Percentiles rank a stretch among this genome's conserved stretches.
Evolutionary conservation across 2,113 vertebrate species (phyloP).

Genomic region (Oryzias curvinotus): DNA sequence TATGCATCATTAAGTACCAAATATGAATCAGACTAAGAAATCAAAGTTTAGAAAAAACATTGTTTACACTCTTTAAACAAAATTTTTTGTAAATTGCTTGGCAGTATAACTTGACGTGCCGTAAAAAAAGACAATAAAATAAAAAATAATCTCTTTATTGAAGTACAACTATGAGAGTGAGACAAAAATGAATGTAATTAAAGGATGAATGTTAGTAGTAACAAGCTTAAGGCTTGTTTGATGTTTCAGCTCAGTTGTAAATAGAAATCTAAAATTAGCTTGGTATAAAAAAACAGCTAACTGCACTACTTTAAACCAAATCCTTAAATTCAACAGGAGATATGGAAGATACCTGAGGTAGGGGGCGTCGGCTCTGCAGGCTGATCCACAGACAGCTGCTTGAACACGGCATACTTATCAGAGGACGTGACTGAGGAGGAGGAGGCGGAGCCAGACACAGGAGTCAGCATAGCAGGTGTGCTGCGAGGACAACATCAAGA

Average conservation of each 20-base stretch:
- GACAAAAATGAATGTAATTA: too few relatives aligned
- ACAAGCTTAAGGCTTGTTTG: too few relatives aligned
- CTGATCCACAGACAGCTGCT: slow-evolving; percentile 88
- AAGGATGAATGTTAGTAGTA: too few relatives aligned
- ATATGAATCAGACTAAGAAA: too few relatives aligned
- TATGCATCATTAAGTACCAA: too few relatives aligned
- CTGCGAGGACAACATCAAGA: slow-evolving; percentile 66
- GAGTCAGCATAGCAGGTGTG: slow-evolving; percentile 86
- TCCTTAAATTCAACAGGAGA: not conserved
- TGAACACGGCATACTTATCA: slow-evolving; percentile 96
- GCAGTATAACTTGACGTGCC: not conserved
- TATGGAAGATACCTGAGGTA: slow-evolving; percentile 82
- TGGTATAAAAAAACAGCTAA: too few relatives aligned
- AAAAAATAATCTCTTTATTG: not conserved
- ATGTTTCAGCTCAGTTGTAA: too few relatives aligned
- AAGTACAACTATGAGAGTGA: not conserved
- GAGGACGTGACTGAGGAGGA: slow-evolving; percentile 65
- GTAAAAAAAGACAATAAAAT: not conserved
- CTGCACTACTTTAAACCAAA: too few relatives aligned
- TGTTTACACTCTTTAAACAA: too few relatives aligned
- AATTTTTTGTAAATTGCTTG: too few relatives aligned
- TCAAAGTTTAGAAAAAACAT: too few relatives aligned
- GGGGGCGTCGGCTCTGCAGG: slow-evolving; percentile 79
- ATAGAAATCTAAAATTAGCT: too few relatives aligned
- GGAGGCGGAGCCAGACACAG: slow-evolving; percentile 83